Percentiles rank a stretch among this genome's conserved stretches.
Evolutionary conservation across 2,113 vertebrate genomes (phyloP).

Genomic region (Otis tarda): DNA sequence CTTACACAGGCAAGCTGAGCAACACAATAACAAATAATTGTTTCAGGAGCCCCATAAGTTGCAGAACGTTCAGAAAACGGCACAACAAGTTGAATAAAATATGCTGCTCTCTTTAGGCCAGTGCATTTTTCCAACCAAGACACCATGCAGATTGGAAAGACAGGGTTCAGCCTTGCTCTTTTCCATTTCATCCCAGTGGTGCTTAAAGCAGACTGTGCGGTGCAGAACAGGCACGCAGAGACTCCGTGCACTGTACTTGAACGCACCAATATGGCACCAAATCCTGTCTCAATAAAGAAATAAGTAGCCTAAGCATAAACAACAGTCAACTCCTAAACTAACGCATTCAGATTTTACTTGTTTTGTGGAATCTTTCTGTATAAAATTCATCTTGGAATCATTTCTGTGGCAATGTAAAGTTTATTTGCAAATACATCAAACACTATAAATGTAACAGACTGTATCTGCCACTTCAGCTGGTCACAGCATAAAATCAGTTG

Average conservation of each 20-base stretch:
- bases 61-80: not conserved
- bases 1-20: not conserved
- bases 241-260: not conserved
- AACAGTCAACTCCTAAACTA: not conserved
- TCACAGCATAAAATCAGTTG: not conserved
- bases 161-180: not conserved
- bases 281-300: not conserved
- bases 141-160: not conserved
- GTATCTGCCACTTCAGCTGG: not conserved
- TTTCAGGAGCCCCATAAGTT: not conserved
- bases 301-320: not conserved
- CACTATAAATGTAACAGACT: not conserved
- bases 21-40: accelerated
- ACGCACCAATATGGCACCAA: not conserved
- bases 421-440: not conserved
- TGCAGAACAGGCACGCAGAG: not conserved
- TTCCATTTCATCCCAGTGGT: not conserved
- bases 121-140: not conserved
- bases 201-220: not conserved
- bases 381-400: not conserved
- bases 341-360: not conserved
- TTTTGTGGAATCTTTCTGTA: not conserved
- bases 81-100: not conserved
- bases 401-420: not conserved
- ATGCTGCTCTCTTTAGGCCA: not conserved